Evolutionary conservation across 2,888 invertebrate species (phyloP).

Genomic region (Pardosa pseudoannulata): DNA sequence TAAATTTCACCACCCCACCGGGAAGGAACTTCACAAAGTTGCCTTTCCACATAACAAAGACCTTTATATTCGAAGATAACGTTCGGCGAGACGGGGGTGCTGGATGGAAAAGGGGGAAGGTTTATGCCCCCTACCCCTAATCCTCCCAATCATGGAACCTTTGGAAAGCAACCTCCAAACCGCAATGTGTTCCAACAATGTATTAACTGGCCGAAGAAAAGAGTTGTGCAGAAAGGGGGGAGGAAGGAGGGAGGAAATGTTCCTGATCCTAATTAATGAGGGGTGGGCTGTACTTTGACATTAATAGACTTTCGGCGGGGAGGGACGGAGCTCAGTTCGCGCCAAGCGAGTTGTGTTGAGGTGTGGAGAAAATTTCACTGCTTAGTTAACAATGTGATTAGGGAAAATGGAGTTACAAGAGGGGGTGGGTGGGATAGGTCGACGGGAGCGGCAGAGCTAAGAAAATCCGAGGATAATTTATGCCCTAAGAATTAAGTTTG

Average conservation of each 20-base stretch:
- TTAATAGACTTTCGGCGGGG: constrained; percentile 60
- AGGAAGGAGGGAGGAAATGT: constrained; percentile 13
- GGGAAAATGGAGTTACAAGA: constrained; percentile 9
- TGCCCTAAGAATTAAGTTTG: constrained; percentile 6
- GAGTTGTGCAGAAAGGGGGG: background rate
- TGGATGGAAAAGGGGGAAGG: too few relatives aligned
- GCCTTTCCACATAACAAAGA: constrained; percentile 21
- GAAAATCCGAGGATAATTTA: constrained; percentile 12
- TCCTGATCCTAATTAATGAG: constrained; percentile 70
- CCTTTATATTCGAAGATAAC: constrained; percentile 9
- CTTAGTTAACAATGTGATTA: constrained; percentile 38
- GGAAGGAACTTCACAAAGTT: constrained; percentile 62
- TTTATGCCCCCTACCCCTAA: constrained; percentile 19
- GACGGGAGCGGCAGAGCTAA: background rate
- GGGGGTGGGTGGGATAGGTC: background rate
- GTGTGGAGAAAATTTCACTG: constrained; percentile 15
- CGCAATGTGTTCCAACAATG: constrained; percentile 24
- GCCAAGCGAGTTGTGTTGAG: background rate
- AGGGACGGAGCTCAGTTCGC: constrained; percentile 15
- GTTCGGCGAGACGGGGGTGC: background rate
- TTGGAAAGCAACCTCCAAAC: background rate
- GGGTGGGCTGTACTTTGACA: constrained; percentile 36
- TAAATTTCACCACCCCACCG: constrained; percentile 59
- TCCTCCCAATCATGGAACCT: constrained; percentile 19
- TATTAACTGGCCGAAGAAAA: constrained; percentile 46